phyloP scores from a whole-genome alignment of 2,113 vertebrate species.

The Melanotaenia duboulayi region DNA sequence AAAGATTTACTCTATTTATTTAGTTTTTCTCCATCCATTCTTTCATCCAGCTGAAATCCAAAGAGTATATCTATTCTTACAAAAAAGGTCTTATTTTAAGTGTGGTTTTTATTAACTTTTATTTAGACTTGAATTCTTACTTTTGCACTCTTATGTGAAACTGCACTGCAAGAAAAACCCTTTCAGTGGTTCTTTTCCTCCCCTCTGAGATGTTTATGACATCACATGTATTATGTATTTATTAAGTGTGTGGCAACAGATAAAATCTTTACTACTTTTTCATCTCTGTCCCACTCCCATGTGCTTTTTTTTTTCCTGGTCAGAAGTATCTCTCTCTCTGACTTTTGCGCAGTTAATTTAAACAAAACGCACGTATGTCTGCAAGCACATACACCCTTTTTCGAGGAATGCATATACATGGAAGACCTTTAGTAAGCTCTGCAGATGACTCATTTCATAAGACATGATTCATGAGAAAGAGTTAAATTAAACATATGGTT shows the following conservation, averaged over 20 bases:
- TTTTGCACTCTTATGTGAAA: background rate
- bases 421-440: slow-evolving; percentile 21
- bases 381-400: slow-evolving; percentile 20
- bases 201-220: background rate
- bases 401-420: slow-evolving; percentile 44
- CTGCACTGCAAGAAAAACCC: background rate
- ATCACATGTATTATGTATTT: background rate
- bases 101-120: background rate
- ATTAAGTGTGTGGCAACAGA: background rate
- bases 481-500: slow-evolving; percentile 46
- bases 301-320: slow-evolving; percentile 29
- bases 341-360: slow-evolving; percentile 11
- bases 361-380: slow-evolving; percentile 13
- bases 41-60: background rate
- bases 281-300: background rate
- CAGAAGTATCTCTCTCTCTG: too few relatives aligned
- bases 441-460: slow-evolving; percentile 51
- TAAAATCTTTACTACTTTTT: background rate
- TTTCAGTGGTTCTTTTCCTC: background rate
- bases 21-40: background rate
- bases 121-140: background rate
- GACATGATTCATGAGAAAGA: slow-evolving; percentile 43
- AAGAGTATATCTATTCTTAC: too few relatives aligned
- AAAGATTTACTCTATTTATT: too few relatives aligned
- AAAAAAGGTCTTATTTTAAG: too few relatives aligned